phyloP scores from a whole-genome alignment of 2,113 vertebrate species.

The Tragelaphus buxtoni region DNA sequence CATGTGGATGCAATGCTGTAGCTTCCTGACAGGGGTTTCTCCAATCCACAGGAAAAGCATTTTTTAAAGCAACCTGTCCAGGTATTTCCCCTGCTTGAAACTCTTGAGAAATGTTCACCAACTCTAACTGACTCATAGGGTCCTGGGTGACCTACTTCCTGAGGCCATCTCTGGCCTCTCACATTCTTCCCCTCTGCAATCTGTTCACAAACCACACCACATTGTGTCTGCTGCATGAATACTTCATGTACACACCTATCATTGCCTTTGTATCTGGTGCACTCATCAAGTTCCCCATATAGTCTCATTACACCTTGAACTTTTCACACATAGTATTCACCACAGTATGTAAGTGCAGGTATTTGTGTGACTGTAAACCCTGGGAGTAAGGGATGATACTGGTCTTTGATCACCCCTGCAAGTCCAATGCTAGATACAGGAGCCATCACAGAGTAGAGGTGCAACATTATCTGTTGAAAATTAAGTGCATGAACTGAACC shows the following conservation, averaged over 20 bases:
- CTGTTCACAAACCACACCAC: not conserved
- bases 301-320: not conserved
- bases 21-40: not conserved
- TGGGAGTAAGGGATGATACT: not conserved
- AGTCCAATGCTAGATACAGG: not conserved
- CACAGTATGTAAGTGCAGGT: not conserved
- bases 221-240: not conserved
- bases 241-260: accelerated
- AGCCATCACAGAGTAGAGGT: not conserved
- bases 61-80: not conserved
- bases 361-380: not conserved
- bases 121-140: not conserved
- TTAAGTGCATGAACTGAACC: not conserved
- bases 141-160: not conserved
- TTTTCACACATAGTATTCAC: not conserved
- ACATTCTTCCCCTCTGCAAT: not conserved
- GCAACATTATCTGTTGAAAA: not conserved
- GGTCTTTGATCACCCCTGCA: not conserved
- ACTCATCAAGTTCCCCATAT: not conserved
- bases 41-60: not conserved
- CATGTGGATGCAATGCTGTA: not conserved
- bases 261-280: not conserved
- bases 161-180: not conserved
- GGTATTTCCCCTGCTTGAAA: not conserved
- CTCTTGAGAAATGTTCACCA: not conserved